Percentiles rank a stretch among this genome's conserved stretches.
These are phyloP conservation scores for Antennarius maculatus DNA, from an alignment of 2,797 vertebrate genomes.

Conservation along the genomic window DNA sequence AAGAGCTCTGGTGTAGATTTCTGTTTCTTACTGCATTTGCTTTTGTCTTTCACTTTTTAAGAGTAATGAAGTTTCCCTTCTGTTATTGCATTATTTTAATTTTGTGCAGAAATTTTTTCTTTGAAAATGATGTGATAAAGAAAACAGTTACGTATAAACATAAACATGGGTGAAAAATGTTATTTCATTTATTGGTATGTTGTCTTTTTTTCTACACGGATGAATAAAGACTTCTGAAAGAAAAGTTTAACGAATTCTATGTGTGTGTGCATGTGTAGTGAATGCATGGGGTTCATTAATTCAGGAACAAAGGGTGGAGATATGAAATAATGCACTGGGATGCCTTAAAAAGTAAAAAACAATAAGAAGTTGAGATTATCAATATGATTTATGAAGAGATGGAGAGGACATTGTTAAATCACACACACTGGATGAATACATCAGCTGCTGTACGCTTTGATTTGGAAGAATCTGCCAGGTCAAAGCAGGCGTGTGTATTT, in stretches of 20 bases:
- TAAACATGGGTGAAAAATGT: conserved; percentile 72
- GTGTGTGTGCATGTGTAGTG: conserved; percentile 10
- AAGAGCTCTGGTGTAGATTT: conserved; percentile 48
- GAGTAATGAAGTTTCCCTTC: conserved; percentile 68
- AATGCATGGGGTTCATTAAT: not conserved
- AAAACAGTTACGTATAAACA: conserved; percentile 76
- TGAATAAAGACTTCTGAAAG: conserved; percentile 78
- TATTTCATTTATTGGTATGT: conserved; percentile 74
- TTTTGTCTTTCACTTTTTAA: conserved; percentile 33
- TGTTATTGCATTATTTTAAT: conserved; percentile 65
- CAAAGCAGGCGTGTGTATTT: conserved; percentile 25
- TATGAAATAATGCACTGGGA: conserved; percentile 52
- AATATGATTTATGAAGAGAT: conserved; percentile 62
- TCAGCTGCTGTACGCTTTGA: conserved; percentile 44
- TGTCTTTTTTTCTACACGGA: conserved; percentile 79
- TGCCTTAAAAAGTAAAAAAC: conserved; percentile 54
- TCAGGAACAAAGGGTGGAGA: conserved; percentile 39
- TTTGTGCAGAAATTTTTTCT: conserved; percentile 75
- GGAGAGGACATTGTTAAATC: conserved; percentile 65
- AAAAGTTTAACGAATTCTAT: conserved; percentile 46
- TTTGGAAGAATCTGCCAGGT: conserved; percentile 27
- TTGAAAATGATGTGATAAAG: conserved; percentile 74
- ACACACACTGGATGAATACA: conserved; percentile 68
- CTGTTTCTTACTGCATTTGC: conserved; percentile 39
- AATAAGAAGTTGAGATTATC: conserved; percentile 61